Evolutionary conservation across 2,113 vertebrate genomes (phyloP).

Genomic region (Mirounga angustirostris): DNA sequence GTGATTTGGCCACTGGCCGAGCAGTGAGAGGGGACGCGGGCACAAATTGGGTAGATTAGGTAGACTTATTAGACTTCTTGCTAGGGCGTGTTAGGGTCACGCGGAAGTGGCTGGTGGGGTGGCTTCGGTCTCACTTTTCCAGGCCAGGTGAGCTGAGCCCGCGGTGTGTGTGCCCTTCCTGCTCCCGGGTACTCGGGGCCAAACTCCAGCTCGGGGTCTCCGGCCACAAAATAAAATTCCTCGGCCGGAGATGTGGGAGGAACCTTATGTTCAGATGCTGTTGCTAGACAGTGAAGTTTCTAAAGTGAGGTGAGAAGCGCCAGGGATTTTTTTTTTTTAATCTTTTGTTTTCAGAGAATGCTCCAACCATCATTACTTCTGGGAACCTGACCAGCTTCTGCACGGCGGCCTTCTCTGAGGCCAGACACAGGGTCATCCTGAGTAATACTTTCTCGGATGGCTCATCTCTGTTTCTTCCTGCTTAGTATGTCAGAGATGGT

Average conservation of each 20-base stretch:
- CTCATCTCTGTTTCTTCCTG: neutral
- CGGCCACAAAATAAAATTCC: slow-evolving; percentile 53
- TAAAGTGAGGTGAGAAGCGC: too few relatives aligned
- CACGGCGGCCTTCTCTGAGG: slow-evolving; percentile 14
- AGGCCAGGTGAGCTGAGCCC: slow-evolving; percentile 66
- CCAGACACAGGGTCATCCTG: neutral
- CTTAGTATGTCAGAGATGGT: neutral
- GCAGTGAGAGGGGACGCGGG: slow-evolving; percentile 77
- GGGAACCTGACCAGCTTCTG: neutral
- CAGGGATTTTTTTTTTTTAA: too few relatives aligned
- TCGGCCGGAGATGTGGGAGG: too few relatives aligned
- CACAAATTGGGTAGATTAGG: slow-evolving; percentile 82
- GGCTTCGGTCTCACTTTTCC: slow-evolving; percentile 80
- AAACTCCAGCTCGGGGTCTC: slow-evolving; percentile 70
- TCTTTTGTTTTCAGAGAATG: neutral
- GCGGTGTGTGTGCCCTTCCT: slow-evolving; percentile 38
- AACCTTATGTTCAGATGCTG: neutral
- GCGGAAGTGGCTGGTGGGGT: slow-evolving; percentile 67
- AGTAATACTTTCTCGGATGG: slow-evolving; percentile 18
- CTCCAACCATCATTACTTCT: too few relatives aligned
- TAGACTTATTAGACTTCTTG: slow-evolving; percentile 78
- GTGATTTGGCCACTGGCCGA: slow-evolving; percentile 81
- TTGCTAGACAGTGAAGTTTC: neutral
- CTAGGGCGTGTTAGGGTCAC: slow-evolving; percentile 80
- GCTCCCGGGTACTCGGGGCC: slow-evolving; percentile 58